Percentiles rank a stretch among this genome's conserved stretches.
These are phyloP conservation scores for Melanotaenia duboulayi DNA, from an alignment of 2,113 vertebrate species.

Conservation along the genomic window DNA sequence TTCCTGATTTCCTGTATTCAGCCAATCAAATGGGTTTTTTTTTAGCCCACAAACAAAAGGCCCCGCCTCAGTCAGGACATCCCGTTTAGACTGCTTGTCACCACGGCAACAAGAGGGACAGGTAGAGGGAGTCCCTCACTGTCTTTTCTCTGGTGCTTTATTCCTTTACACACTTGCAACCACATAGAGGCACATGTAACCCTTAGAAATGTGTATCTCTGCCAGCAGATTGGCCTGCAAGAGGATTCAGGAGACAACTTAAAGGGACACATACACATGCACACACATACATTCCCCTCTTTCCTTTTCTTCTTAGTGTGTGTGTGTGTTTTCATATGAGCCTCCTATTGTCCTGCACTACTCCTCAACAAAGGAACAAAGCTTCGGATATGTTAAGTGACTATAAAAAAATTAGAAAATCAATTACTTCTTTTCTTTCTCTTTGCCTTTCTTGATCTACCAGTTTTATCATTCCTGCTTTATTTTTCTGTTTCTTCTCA, in stretches of 20 bases:
- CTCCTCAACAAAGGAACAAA: constrained; percentile 79
- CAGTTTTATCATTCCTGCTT: background rate
- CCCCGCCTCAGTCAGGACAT: constrained; percentile 78
- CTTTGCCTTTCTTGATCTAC: background rate
- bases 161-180: background rate
- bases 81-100: constrained; percentile 81
- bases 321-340: constrained; percentile 87
- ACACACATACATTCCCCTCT: background rate
- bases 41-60: constrained; percentile 78
- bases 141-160: constrained; percentile 19
- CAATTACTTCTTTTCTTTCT: constrained; percentile 86
- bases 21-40: constrained; percentile 76
- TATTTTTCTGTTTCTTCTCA: background rate
- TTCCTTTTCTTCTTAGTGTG: constrained; percentile 69
- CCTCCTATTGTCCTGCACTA: constrained; percentile 75
- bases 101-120: constrained; percentile 64
- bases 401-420: constrained; percentile 96
- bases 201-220: constrained; percentile 32
- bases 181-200: constrained; percentile 20
- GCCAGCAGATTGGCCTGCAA: constrained; percentile 41
- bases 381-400: constrained; percentile 89
- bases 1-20: constrained; percentile 75
- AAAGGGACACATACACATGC: background rate
- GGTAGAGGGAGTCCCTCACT: constrained; percentile 33
- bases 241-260: constrained; percentile 37